Evolutionary conservation across 1,140 invertebrate species (phyloP).

Genomic region (Bombus polaris): DNA sequence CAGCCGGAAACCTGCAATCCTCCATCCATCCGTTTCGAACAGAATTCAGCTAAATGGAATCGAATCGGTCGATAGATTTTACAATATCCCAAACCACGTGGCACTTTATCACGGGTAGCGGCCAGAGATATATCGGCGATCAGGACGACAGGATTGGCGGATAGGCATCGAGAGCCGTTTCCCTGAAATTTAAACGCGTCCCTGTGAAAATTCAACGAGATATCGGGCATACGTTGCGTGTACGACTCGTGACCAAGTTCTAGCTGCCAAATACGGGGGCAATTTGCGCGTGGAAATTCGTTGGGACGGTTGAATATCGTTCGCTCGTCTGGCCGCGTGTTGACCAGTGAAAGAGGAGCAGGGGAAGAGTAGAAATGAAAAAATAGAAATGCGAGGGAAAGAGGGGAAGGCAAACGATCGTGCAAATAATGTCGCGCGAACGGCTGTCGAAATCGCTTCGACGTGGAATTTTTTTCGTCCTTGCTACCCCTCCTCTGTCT

Average conservation of each 20-base stretch:
- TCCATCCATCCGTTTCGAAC: neutral
- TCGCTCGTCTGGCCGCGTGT: neutral
- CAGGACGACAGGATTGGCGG: neutral
- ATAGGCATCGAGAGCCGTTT: neutral
- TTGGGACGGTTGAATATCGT: neutral
- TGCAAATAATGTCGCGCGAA: slow-evolving; percentile 31
- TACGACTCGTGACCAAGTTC: neutral
- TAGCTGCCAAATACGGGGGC: neutral
- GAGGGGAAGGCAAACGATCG: neutral
- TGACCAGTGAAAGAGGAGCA: too few relatives aligned
- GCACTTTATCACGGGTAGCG: neutral
- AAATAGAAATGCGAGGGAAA: neutral
- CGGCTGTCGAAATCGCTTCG: slow-evolving; percentile 12
- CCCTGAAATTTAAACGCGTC: neutral
- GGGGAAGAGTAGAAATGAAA: neutral
- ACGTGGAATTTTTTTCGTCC: slow-evolving; percentile 17
- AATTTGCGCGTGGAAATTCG: slow-evolving; percentile 29
- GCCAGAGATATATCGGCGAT: neutral
- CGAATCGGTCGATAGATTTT: neutral
- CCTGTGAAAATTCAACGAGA: slow-evolving; percentile 10
- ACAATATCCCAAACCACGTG: neutral
- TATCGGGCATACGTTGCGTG: neutral
- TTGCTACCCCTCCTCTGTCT: too few relatives aligned
- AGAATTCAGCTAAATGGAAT: neutral
- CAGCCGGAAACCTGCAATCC: neutral